Base-by-base conservation (phyloP, 1,140 invertebrate genomes). In the Phymorhynchus buccinoides region DNA sequence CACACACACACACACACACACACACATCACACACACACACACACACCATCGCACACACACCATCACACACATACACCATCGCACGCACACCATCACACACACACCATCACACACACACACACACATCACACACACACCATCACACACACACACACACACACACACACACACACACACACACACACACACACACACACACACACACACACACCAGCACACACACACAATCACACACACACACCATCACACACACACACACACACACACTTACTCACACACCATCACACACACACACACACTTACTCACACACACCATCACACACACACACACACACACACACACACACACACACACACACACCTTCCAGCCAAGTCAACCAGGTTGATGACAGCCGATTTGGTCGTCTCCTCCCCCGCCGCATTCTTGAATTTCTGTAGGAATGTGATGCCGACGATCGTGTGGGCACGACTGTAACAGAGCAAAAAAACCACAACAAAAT, bases 321-420 rank as follows among this genome's bases (percentile, higher is more conserved):
- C 44, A 48, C 44, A 48, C 48, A 52, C 48, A 52, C 48, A 52
- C 48, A 52, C 48, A 52, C 48, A 62, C 56, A 62, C 56, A 62
- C 56, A 22, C 56, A 71, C 35, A 37, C 35, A 32, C 9, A 35
- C 30, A 35, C 35, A 68, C 42, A 56, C 83, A 52, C 89, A 95
- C 95, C 95, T 96, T 92, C 95, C 95, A 83, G 95, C 95, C 86
- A 96, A 92, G 91, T 96, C 95, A 4, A 96, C 95, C 30, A 96
- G 90, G 89, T 95, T 95, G 77, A 95, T 93, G 56, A 94, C 89
- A 32, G 95, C 94, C 27, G 93, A 93, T 90, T 95, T 95, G 1
- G 94, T 93, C 14, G 94, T 95, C 86, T 95, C 94, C 86, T 95
- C 93, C 27, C 94, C 95, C 18, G 92, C 93, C 44, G 89, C 92